Evolutionary conservation across 2,888 invertebrate species (phyloP), one percentile per base, ranked within the genome.

Genomic region (Plemyria rubiginata): DNA sequence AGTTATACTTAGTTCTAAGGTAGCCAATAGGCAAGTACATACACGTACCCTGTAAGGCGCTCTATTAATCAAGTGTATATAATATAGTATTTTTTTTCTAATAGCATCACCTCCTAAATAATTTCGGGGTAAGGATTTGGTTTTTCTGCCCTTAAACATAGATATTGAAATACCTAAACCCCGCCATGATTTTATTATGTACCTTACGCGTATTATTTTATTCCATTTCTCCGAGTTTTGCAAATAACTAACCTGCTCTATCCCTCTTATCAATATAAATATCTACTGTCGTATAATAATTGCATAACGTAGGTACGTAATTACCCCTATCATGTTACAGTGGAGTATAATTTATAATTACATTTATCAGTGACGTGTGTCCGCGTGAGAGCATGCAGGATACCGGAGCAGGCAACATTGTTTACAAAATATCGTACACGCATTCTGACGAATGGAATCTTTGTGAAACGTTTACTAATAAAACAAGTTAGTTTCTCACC

Each of bases 401-500:
- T 50, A 45, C 64, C 48, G 52, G 22, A 49, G 52, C 45, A 36
- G 7, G 38, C 32, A 29, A 50, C 56, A 50, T 60, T 65, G 54
- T 65, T 60, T 65, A 65, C 64, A 43, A 60, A 60, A 64, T 64
- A 64, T 45, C 32, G 29, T 50, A 56, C n/a, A n/a, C 36, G 57
- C 56, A 65, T 62, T 57, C 57, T 54, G 29, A 56, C 43, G 57
- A 53, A 56, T 54, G 54, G 53, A 60, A 64, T 64, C 48, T 60
- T 60, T 53, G 59, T 53, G 50, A 28, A 53, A 22, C 49, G 38
- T 60, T 60, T 65, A 60, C 60, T 41, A 64, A 60, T 32, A 59
- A 49, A 45, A 60, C 32, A 38, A 29, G 45, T 60, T 22, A n/a
- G 22, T 46, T 51, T 43, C 13, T 46, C 43, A 13, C 11, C 22